Percentiles rank a stretch among this genome's conserved stretches.
phyloP scores from a whole-genome alignment of 2,113 vertebrate species.

The Anseranas semipalmata region DNA sequence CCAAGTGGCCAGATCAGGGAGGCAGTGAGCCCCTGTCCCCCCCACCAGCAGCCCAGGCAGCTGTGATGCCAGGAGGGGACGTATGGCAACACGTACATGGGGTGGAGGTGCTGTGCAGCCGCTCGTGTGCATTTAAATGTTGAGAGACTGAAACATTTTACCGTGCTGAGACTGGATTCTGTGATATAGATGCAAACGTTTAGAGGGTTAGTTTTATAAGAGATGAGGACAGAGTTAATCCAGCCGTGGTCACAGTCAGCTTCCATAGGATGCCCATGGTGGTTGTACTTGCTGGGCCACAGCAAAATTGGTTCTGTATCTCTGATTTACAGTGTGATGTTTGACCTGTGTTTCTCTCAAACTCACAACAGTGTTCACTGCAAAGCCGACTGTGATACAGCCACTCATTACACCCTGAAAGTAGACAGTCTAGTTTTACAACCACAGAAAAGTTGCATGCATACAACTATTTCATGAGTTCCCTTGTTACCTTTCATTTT shows the following conservation, averaged over 20 bases:
- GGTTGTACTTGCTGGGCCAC: neutral
- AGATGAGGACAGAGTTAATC: neutral
- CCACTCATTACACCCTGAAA: neutral
- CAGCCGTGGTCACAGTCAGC: rapidly evolving
- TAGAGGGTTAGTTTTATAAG: neutral
- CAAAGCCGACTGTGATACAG: neutral
- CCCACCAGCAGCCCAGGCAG: rapidly evolving
- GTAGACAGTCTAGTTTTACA: neutral
- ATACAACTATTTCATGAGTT: neutral
- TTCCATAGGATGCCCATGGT: rapidly evolving
- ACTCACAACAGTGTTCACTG: neutral
- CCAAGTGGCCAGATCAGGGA: neutral
- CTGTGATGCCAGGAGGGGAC: rapidly evolving
- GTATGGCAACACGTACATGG: neutral
- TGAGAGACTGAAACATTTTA: neutral
- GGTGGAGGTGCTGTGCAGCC: rapidly evolving
- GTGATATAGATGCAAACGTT: rapidly evolving
- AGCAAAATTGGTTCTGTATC: neutral
- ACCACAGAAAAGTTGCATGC: neutral
- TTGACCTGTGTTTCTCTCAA: neutral
- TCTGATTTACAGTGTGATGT: neutral
- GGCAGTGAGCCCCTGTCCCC: neutral
- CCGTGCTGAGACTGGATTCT: neutral
- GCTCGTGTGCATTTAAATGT: neutral
- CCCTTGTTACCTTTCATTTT: neutral